Conservation (phyloP, 2,797 vertebrate genomes). For the Eulemur rubriventer region DNA sequence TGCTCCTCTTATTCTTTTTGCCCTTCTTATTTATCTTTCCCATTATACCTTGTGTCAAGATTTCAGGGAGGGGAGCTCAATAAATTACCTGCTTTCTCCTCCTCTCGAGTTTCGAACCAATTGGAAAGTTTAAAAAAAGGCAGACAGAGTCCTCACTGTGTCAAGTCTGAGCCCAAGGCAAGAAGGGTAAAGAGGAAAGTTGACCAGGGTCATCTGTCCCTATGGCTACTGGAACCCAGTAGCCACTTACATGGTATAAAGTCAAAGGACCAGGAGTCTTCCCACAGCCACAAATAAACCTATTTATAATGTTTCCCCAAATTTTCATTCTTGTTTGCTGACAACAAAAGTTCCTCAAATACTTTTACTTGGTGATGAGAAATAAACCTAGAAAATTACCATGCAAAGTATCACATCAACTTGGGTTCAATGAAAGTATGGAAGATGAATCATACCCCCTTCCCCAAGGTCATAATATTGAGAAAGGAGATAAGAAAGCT, state of each 20-base stretch:
- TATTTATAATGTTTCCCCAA: not conserved
- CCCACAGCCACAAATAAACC: not conserved
- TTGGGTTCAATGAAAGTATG: not conserved
- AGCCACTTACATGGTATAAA: not conserved
- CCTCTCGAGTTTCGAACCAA: slow-evolving; percentile 19
- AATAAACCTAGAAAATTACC: not conserved
- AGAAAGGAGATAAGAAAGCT: not conserved
- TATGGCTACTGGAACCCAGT: not conserved
- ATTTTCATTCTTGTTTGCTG: not conserved
- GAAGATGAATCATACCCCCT: not conserved
- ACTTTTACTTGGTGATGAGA: not conserved
- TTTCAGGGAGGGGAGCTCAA: not conserved
- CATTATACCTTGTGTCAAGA: not conserved
- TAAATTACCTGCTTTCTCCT: not conserved
- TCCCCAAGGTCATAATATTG: not conserved
- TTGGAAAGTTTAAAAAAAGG: not conserved
- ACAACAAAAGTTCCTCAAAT: not conserved
- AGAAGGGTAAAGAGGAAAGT: not conserved
- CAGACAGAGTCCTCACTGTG: not conserved
- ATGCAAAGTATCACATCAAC: not conserved
- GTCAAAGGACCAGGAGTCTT: not conserved
- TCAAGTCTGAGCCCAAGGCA: not conserved
- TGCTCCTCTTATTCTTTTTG: not conserved
- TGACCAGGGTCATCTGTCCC: not conserved
- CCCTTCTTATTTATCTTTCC: not conserved